phyloP scores from a whole-genome alignment of 2,113 vertebrate genomes.

The Nothobranchius kuhntae region DNA sequence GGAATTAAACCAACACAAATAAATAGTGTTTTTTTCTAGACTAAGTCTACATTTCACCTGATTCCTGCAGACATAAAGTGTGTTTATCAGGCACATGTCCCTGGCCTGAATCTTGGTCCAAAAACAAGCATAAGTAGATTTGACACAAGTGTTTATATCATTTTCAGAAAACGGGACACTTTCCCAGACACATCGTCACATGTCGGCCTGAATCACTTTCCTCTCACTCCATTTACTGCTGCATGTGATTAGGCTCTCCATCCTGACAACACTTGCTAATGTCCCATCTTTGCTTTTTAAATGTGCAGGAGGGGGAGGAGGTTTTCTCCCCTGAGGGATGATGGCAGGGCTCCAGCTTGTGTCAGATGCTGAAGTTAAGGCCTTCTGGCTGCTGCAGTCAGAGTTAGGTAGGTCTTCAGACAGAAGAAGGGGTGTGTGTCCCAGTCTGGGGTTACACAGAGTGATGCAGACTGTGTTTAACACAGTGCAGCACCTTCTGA shows the following conservation, averaged over 20 bases:
- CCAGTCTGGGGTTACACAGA: constrained; percentile 4
- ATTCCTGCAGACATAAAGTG: not conserved
- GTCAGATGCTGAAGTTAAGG: constrained; percentile 22
- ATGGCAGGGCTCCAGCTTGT: constrained; percentile 49
- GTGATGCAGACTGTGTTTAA: constrained; percentile 24
- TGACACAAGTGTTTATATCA: constrained; percentile 58
- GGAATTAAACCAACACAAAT: not conserved
- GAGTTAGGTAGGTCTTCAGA: constrained; percentile 25
- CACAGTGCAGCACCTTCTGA: constrained; percentile 21
- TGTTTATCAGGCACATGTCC: too few relatives aligned
- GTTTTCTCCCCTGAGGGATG: constrained; percentile 10
- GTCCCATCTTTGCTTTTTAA: constrained; percentile 25
- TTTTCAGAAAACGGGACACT: constrained; percentile 48
- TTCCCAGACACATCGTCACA: constrained; percentile 40
- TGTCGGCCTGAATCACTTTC: constrained; percentile 44
- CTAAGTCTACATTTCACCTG: not conserved
- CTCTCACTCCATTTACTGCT: constrained; percentile 42
- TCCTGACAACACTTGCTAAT: constrained; percentile 49
- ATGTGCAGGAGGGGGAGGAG: not conserved
- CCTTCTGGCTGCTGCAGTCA: constrained; percentile 27
- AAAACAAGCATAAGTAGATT: constrained; percentile 23
- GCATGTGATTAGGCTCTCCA: constrained; percentile 35
- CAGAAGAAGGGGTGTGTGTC: constrained; percentile 25
- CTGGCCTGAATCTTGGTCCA: not conserved
- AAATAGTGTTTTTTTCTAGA: not conserved